Percentiles rank a stretch among this genome's conserved stretches.
These are phyloP conservation scores for Petrophora chlorosata DNA, from an alignment of 2,888 invertebrate genomes.

Conservation along the genomic window DNA sequence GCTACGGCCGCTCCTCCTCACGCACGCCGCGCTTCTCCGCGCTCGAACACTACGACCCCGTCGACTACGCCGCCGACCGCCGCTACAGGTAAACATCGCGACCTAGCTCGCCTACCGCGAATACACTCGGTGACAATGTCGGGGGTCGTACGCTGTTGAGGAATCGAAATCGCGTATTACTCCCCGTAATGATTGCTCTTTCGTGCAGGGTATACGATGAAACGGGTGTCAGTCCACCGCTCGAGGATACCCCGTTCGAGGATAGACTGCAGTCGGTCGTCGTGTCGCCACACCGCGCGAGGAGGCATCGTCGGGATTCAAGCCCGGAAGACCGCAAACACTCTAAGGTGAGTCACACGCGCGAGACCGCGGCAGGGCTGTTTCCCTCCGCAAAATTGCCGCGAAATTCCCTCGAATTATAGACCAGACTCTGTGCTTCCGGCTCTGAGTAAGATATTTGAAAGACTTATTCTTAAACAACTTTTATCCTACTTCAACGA, in stretches of 20 bases:
- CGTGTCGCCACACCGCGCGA: conserved; percentile 73
- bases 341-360: conserved; percentile 57
- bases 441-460: too few relatives aligned
- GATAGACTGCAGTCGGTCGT: conserved; percentile 82
- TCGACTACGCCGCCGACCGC: conserved; percentile 77
- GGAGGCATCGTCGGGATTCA: conserved; percentile 85
- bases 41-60: conserved; percentile 76
- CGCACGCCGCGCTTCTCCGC: conserved; percentile 69
- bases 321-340: conserved; percentile 87
- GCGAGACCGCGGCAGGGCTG: neutral
- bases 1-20: conserved; percentile 70
- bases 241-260: conserved; percentile 83
- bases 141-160: too few relatives aligned
- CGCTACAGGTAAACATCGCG: conserved; percentile 66
- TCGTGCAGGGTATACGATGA: conserved; percentile 73
- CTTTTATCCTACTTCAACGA: too few relatives aligned
- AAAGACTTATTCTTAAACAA: too few relatives aligned
- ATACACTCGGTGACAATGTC: too few relatives aligned
- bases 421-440: too few relatives aligned
- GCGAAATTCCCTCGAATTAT: too few relatives aligned
- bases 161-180: neutral
- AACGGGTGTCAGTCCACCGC: conserved; percentile 86
- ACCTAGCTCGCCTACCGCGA: neutral
- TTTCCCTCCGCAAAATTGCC: too few relatives aligned
- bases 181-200: neutral